Evolutionary conservation across 1,140 invertebrate genomes (phyloP), one percentile per base, ranked within the genome.

Genomic region (Galendromus occidentalis): DNA sequence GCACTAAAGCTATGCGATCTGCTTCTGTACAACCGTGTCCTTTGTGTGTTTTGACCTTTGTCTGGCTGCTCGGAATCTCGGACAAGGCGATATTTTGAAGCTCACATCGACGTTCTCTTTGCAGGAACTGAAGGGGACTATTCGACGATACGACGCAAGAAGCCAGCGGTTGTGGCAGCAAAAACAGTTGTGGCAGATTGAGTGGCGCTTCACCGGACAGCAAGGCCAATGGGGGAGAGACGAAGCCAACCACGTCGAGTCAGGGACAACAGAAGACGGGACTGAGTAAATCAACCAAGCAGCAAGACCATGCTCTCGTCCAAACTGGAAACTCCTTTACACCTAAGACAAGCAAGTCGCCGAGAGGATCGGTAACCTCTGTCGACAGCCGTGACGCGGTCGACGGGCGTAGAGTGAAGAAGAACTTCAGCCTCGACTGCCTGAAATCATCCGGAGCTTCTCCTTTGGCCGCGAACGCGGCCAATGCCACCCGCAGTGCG

Each of bases 71-170:
- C 9, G 33, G 33, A 39, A 6, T 39, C 33, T n/a, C n/a, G n/a
- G 33, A 39, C 9, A 9, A 39, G 33, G 33, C 33, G 33, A 39
- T 39, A 6, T 9, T 6, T 39, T 39, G 33, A 39, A 39, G n/a
- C n/a, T n/a, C 33, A 9, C n/a, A 39, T 39, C 9, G 4, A 17
- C 22, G n/a, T n/a, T n/a, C n/a, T n/a, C n/a, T n/a, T 17, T 59
- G 25, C 51, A 59, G 51, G 51, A 17, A 59, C 51, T 25, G 51
- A 59, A 59, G 51, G 25, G 25, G 51, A 59, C 22, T 59, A 59
- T 59, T 59, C 51, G 22, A 59, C 51, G 14, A 59, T 59, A 29
- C 51, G 51, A 25, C 51, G 51, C 17, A 59, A 22, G 51, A 59
- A 59, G 22, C 51, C 51, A 17, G 25, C 25, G 14, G 51, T 17